Conservation (phyloP, 2,888 invertebrate genomes). For the Aethes cnicana region DNA sequence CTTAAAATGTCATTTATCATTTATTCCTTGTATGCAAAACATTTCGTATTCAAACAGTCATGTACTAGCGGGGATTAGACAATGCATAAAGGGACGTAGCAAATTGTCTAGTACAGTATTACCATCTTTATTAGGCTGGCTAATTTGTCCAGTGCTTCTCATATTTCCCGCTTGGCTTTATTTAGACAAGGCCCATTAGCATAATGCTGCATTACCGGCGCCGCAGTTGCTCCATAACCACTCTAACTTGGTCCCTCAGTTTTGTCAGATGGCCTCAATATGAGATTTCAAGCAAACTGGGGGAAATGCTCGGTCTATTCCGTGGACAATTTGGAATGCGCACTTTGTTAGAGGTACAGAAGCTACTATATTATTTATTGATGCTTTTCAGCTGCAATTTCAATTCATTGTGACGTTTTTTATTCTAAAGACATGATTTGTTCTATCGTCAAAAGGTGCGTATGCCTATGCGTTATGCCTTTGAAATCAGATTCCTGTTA, state of each 20-base stretch:
- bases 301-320: slow-evolving; percentile 1
- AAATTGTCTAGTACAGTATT: slow-evolving; percentile 61
- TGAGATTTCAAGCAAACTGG: background rate
- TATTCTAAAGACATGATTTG: no score
- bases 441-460: no score
- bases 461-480: no score
- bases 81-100: slow-evolving; percentile 36
- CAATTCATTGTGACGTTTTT: slow-evolving; percentile 6
- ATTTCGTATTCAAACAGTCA: slow-evolving; percentile 18
- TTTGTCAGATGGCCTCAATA: background rate
- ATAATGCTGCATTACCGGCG: slow-evolving; percentile 64
- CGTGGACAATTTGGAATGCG: slow-evolving; percentile 23
- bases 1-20: no score
- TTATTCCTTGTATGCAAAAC: no score
- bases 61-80: slow-evolving; percentile 24
- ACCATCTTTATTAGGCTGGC: slow-evolving; percentile 68
- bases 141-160: slow-evolving; percentile 66
- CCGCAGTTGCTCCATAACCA: slow-evolving; percentile 39
- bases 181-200: slow-evolving; percentile 65
- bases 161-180: slow-evolving; percentile 66
- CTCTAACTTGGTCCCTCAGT: slow-evolving; percentile 25
- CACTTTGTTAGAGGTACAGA: slow-evolving; percentile 12
- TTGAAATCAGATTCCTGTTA: no score
- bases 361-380: slow-evolving; percentile 21
- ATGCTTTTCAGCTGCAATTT: slow-evolving; percentile 10